These are phyloP conservation scores for Meta bourneti DNA, from an alignment of 2,888 invertebrate species.

Conservation along the genomic window DNA sequence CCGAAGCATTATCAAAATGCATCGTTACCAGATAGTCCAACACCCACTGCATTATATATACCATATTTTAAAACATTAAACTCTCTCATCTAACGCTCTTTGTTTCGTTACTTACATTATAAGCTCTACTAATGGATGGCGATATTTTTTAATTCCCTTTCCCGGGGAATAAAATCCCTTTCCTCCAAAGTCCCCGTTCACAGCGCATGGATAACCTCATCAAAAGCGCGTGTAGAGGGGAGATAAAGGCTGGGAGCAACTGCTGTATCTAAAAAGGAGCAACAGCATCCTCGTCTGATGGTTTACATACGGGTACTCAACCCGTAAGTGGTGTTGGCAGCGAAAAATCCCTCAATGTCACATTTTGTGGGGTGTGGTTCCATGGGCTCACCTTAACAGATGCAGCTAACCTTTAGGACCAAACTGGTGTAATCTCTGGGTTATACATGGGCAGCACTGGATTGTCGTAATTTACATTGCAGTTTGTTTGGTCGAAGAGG, in stretches of 20 bases:
- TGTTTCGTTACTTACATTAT: background rate
- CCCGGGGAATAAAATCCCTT: background rate
- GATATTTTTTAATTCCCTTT: constrained; percentile 24
- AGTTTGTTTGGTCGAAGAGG: no score
- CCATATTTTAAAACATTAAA: constrained; percentile 14
- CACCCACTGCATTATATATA: no score
- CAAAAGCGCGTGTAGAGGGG: constrained; percentile 36
- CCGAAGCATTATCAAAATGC: no score
- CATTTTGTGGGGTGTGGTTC: constrained; percentile 44
- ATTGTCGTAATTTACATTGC: no score
- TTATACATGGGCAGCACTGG: background rate
- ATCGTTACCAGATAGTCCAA: no score
- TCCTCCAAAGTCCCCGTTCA: constrained; percentile 3
- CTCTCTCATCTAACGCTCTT: background rate
- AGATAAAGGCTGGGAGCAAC: constrained; percentile 43
- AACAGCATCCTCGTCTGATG: constrained; percentile 36
- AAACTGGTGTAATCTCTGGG: constrained; percentile 21
- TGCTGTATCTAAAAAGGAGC: background rate
- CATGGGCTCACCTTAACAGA: constrained; percentile 43
- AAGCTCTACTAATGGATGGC: background rate
- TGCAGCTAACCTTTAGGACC: background rate
- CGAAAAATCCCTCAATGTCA: constrained; percentile 69
- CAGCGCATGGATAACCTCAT: constrained; percentile 19
- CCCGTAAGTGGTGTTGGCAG: constrained; percentile 73
- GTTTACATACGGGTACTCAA: constrained; percentile 63